phyloP scores from a whole-genome alignment of 2,797 vertebrate genomes.

The Coilia nasus region DNA sequence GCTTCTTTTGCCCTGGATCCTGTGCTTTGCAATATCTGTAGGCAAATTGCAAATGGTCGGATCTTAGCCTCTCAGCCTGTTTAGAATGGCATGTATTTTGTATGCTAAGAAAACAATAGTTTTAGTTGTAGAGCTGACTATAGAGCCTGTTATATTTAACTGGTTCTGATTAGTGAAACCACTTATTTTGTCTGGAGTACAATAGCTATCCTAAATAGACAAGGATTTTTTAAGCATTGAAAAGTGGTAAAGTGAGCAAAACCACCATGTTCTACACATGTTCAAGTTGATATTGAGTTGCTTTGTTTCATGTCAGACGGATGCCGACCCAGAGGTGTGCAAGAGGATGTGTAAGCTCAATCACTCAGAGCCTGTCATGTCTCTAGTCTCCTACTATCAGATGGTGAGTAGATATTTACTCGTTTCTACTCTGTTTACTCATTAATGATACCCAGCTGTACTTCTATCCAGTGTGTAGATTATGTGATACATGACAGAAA shows the following conservation, averaged over 20 bases:
- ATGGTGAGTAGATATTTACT: constrained; percentile 83
- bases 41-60: background rate
- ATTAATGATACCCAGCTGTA: background rate
- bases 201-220: background rate
- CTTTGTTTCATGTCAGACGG: constrained; percentile 78
- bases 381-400: constrained; percentile 95
- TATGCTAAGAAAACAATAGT: no score
- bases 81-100: no score
- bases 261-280: background rate
- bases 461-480: background rate
- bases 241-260: background rate
- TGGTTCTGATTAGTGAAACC: no score
- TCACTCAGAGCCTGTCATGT: constrained; percentile 86
- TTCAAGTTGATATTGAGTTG: background rate
- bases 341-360: constrained; percentile 95
- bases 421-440: background rate
- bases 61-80: background rate
- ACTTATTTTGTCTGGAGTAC: background rate
- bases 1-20: background rate
- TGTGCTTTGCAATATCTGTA: background rate
- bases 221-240: background rate
- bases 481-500: background rate
- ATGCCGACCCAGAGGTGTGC: constrained; percentile 96
- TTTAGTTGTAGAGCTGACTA: no score
- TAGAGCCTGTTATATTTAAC: no score